Conservation (phyloP, 2,888 invertebrate genomes). For the Agrotis segetum region DNA sequence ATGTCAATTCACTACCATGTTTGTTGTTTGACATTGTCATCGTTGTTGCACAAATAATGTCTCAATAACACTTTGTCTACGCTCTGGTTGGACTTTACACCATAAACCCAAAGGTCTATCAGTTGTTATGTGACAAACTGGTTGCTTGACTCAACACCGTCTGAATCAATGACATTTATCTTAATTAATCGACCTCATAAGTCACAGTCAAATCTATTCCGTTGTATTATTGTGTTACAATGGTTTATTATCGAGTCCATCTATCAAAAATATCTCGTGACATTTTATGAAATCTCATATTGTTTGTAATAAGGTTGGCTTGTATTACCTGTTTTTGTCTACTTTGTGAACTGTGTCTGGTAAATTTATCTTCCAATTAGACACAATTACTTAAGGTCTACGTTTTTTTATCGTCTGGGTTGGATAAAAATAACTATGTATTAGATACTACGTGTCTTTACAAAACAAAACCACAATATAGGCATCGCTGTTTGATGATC, state of each 20-base stretch:
- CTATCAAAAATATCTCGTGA: constrained; percentile 45
- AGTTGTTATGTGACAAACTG: constrained; percentile 16
- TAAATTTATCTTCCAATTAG: constrained; percentile 12
- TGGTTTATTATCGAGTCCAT: constrained; percentile 26
- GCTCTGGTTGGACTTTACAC: neutral
- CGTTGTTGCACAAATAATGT: neutral
- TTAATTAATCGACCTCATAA: constrained; percentile 59
- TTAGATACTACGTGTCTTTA: neutral
- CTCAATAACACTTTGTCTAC: neutral
- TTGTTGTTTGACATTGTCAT: neutral
- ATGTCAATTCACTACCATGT: neutral
- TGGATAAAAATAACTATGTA: neutral
- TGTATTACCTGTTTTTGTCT: constrained; percentile 40
- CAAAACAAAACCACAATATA: neutral
- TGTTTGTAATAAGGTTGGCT: constrained; percentile 21
- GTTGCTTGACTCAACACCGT: constrained; percentile 27
- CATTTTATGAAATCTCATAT: constrained; percentile 44
- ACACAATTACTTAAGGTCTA: constrained; percentile 8
- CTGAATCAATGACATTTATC: constrained; percentile 55
- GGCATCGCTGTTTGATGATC: neutral
- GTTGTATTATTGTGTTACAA: constrained; percentile 44
- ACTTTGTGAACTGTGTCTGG: constrained; percentile 16
- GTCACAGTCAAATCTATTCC: constrained; percentile 48
- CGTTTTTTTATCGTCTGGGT: constrained; percentile 15
- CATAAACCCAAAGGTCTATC: neutral